phyloP scores from a whole-genome alignment of 53 echinoderm and acorn worm genomes.

The Stichopus horrens region DNA sequence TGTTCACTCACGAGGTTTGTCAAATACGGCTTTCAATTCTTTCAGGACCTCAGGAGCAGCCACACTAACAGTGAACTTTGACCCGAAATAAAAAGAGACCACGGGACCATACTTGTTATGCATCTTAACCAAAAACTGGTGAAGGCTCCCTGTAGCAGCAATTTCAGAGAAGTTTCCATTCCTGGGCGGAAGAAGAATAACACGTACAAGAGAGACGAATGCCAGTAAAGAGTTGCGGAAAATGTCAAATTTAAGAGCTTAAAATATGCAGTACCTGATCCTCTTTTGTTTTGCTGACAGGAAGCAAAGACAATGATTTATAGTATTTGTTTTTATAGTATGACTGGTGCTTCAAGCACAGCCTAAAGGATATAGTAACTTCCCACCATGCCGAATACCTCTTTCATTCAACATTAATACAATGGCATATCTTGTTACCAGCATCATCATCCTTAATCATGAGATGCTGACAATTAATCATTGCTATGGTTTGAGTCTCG shows the following conservation, averaged over 20 bases:
- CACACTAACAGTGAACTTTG: constrained; percentile 75
- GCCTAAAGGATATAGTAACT: not conserved
- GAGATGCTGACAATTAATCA: too few relatives aligned
- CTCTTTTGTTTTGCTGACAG: too few relatives aligned
- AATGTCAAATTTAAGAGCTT: too few relatives aligned
- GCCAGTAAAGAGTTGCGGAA: too few relatives aligned
- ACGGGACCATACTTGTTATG: constrained; percentile 73
- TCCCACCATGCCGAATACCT: not conserved
- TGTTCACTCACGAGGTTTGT: constrained; percentile 80
- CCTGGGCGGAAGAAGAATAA: not conserved
- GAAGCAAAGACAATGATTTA: too few relatives aligned
- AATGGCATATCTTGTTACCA: too few relatives aligned
- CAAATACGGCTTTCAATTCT: constrained; percentile 71
- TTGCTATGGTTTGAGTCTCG: not conserved
- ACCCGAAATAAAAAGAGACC: constrained; percentile 73
- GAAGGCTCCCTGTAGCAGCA: constrained; percentile 76
- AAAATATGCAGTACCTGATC: too few relatives aligned
- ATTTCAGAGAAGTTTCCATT: constrained; percentile 71
- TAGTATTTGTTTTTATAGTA: too few relatives aligned
- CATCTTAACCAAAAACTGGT: constrained; percentile 70
- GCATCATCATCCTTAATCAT: too few relatives aligned
- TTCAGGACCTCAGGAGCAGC: constrained; percentile 75
- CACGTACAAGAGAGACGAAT: too few relatives aligned
- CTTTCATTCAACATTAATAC: not conserved
- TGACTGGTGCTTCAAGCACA: too few relatives aligned